phyloP scores from a whole-genome alignment of 2,888 invertebrate genomes.

The Crematogaster levior region DNA sequence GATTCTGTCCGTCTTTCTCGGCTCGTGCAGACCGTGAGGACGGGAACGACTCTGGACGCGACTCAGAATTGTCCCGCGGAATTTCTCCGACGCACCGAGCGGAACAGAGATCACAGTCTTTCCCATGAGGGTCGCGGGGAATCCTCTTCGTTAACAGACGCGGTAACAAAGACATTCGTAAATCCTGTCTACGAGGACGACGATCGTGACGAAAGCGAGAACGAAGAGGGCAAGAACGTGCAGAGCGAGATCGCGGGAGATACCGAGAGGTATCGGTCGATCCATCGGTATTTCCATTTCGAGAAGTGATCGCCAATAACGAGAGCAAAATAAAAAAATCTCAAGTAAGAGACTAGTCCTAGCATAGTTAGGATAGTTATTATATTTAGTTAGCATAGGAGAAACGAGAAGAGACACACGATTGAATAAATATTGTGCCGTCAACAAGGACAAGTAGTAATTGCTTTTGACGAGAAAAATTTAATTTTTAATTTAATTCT shows the following conservation, averaged over 20 bases:
- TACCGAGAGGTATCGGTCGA: not conserved
- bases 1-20: conserved; percentile 65
- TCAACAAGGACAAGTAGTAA: conserved; percentile 4
- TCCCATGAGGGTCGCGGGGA: conserved; percentile 46
- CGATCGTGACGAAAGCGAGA: not conserved
- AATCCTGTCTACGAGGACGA: conserved; percentile 33
- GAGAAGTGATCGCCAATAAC: not conserved
- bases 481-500: no score
- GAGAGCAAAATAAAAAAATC: not conserved
- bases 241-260: not conserved
- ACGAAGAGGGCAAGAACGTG: not conserved
- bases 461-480: not conserved
- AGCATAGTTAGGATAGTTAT: no score
- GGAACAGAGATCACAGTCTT: conserved; percentile 32
- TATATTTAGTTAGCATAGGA: no score
- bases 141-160: not conserved
- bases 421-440: not conserved
- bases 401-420: not conserved
- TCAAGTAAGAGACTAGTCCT: not conserved
- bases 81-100: conserved; percentile 56
- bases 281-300: not conserved
- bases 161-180: not conserved
- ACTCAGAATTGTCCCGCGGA: conserved; percentile 71
- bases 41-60: conserved; percentile 61
- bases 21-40: conserved; percentile 62